Base-by-base conservation (phyloP, 1,140 invertebrate species). In the Brachionus koreanus region DNA sequence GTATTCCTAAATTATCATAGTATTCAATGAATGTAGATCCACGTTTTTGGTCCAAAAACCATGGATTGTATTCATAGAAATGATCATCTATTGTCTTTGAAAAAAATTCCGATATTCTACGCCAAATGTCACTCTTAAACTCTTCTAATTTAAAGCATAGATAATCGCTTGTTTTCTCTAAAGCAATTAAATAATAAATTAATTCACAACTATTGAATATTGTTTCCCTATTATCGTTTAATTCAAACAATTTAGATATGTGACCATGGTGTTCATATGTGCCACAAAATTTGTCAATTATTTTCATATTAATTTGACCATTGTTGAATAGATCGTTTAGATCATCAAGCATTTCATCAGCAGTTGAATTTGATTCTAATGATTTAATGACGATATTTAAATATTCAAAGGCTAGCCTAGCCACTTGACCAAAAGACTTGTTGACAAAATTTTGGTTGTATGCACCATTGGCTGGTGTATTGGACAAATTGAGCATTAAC, bases 171-270 rank as follows among this genome's bases (percentile, higher is more conserved):
- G 63, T 65, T 65, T 65, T 65, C 5, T 65, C 63, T n/a, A 65
- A 33, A 33, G 63, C 63, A 37, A 65, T 65, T n/a, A 65, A 37
- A 65, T 33, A 65, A 19, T 65, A 65, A 37, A 65, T 3, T 37
- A 65, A 33, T 65, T 65, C 63, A 65, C 63, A 65, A n/a, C 63
- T 35, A 65, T 65, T 65, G 29, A 65, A 65, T 12, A 65, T 19
- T 35, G 1, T 16, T 65, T 65, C 10, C 12, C 13, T 65, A 33
- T 65, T 65, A 2, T 65, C 12, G 6, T 13, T 13, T 33, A 33
- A n/a, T 37, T 65, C 63, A 37, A 65, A 65, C 33, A 65, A 23
- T 37, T 65, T 65, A 13, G 63, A 65, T 9, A 65, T n/a, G 29
- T 65, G 63, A n/a, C 63, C 63, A 37, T 65, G 63, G 3, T 37